Evolutionary conservation across 2,797 vertebrate genomes (phyloP).

Genomic region (Gallinago solitaria): DNA sequence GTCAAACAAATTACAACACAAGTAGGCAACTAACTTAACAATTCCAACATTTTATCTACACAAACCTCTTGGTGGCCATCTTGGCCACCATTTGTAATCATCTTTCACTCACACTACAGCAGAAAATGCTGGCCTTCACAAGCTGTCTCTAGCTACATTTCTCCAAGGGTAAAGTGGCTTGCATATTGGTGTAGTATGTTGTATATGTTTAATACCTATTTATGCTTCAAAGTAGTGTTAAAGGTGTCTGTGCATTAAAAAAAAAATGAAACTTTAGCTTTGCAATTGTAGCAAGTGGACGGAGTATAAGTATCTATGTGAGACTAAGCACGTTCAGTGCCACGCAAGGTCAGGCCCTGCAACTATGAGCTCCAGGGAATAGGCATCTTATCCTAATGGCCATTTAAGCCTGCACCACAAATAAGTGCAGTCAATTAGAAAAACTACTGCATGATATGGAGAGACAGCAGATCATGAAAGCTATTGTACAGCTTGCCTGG

Average conservation of each 20-base stretch:
- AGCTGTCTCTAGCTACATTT: not conserved
- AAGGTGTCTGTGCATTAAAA: not conserved
- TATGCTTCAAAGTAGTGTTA: not conserved
- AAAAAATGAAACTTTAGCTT: not conserved
- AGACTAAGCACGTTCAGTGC: not conserved
- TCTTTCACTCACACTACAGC: not conserved
- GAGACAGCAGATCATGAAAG: not conserved
- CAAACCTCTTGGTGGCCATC: not conserved
- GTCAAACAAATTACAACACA: not conserved
- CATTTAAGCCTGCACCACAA: not conserved
- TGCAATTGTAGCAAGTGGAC: not conserved
- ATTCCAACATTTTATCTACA: not conserved
- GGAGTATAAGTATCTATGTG: accelerated
- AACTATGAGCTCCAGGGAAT: not conserved
- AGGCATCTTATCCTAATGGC: not conserved
- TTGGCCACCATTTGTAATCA: not conserved
- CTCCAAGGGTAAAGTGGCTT: not conserved
- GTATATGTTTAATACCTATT: not conserved
- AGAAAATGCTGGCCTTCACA: not conserved
- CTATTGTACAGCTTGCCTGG: too few relatives aligned
- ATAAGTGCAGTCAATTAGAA: not conserved
- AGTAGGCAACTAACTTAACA: not conserved
- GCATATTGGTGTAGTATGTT: accelerated
- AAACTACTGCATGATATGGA: accelerated
- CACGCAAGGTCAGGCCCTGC: not conserved